These are phyloP conservation scores for Prochilodus magdalenae DNA, from an alignment of 2,113 vertebrate genomes.

Conservation along the genomic window DNA sequence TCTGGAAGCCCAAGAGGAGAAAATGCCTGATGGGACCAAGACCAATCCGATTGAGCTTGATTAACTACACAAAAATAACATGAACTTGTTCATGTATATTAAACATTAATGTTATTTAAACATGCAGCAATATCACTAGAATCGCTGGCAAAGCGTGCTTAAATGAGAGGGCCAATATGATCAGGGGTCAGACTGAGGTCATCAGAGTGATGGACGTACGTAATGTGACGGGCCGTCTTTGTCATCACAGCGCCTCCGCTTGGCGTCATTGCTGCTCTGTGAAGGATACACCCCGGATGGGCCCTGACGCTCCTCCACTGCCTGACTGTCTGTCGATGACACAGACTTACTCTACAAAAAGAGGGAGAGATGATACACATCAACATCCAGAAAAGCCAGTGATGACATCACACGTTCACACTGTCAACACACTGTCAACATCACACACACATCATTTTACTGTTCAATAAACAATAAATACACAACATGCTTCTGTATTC, in stretches of 20 bases:
- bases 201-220: constrained; percentile 66
- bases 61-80: no score
- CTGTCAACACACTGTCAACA: constrained; percentile 33
- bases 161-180: background rate
- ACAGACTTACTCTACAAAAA: constrained; percentile 78
- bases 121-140: no score
- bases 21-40: no score
- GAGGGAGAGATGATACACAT: constrained; percentile 39
- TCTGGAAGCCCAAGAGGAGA: no score
- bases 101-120: no score
- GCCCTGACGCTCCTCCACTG: constrained; percentile 82
- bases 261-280: constrained; percentile 78
- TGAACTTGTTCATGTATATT: no score
- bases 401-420: background rate
- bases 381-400: constrained; percentile 14
- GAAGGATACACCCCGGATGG: constrained; percentile 84
- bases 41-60: no score
- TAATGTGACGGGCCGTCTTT: constrained; percentile 86
- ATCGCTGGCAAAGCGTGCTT: no score
- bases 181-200: background rate
- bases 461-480: no score
- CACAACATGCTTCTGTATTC: no score
- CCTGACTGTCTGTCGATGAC: constrained; percentile 82
- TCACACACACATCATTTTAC: background rate
- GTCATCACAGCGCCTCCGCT: constrained; percentile 91